Conservation (phyloP, 2,113 vertebrate genomes). For the Plotosus lineatus region DNA sequence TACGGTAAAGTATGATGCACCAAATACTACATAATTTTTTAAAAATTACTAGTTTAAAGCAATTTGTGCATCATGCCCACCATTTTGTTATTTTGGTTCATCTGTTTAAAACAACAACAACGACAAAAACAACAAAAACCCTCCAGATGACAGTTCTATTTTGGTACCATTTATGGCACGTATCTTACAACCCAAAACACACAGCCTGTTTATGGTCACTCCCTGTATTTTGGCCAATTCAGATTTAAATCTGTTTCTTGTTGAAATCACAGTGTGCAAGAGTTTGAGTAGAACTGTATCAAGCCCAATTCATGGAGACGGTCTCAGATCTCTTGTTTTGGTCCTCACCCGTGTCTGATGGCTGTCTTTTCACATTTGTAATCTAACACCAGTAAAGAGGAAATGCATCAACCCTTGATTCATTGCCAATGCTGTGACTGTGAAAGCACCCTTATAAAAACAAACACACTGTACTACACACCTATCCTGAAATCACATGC, state of each 20-base stretch:
- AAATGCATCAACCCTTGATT: background rate
- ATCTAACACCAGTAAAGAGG: background rate
- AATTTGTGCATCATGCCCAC: background rate
- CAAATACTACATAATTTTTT: background rate
- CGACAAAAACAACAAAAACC: too few species aligned
- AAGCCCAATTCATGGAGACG: background rate
- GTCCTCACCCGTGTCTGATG: background rate
- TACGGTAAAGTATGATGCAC: too few species aligned
- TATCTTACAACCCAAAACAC: background rate
- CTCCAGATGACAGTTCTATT: background rate
- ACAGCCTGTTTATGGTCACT: background rate
- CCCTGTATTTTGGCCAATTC: background rate
- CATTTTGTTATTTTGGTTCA: background rate
- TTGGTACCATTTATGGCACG: background rate
- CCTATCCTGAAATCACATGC: background rate
- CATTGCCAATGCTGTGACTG: background rate
- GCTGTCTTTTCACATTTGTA: background rate
- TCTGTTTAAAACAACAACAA: too few species aligned
- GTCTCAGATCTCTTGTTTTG: background rate
- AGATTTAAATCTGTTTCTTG: background rate
- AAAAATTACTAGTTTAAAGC: background rate
- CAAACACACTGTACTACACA: background rate
- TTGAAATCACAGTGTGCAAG: background rate
- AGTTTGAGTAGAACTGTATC: background rate
- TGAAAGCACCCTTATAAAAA: background rate